phyloP scores from a whole-genome alignment of 2,888 invertebrate species.

The Busseola fusca region DNA sequence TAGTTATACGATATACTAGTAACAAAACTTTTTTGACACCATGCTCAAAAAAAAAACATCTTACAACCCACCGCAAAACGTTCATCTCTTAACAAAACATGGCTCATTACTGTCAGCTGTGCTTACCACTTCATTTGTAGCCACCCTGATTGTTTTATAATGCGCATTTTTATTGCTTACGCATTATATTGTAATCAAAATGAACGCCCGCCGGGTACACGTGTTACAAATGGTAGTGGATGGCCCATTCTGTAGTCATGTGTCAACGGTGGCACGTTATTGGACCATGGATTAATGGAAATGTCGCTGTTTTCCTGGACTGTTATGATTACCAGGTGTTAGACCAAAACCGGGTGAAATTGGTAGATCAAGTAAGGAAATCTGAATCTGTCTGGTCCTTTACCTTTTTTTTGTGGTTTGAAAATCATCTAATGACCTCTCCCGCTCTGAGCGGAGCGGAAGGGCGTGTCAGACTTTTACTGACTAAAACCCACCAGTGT shows the following conservation, averaged over 20 bases:
- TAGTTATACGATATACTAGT: too few species aligned
- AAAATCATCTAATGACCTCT: too few species aligned
- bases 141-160: constrained; percentile 71
- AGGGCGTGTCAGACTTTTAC: too few species aligned
- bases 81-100: constrained; percentile 43
- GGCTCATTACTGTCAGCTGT: constrained; percentile 54
- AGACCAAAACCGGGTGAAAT: too few species aligned
- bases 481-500: too few species aligned
- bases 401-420: too few species aligned
- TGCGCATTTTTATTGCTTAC: constrained; percentile 63
- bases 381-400: too few species aligned
- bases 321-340: too few species aligned
- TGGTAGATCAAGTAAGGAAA: background rate
- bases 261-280: constrained; percentile 19
- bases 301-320: too few species aligned
- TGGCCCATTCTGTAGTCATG: constrained; percentile 18
- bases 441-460: too few species aligned
- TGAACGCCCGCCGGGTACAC: constrained; percentile 39
- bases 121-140: constrained; percentile 60
- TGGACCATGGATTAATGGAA: background rate
- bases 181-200: constrained; percentile 54
- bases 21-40: background rate
- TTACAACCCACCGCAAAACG: constrained; percentile 18
- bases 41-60: background rate
- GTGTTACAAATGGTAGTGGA: constrained; percentile 22